Evolutionary conservation across 2,797 vertebrate genomes (phyloP), one percentile per base, ranked within the genome.

Genomic region (Pogonophryne albipinna): DNA sequence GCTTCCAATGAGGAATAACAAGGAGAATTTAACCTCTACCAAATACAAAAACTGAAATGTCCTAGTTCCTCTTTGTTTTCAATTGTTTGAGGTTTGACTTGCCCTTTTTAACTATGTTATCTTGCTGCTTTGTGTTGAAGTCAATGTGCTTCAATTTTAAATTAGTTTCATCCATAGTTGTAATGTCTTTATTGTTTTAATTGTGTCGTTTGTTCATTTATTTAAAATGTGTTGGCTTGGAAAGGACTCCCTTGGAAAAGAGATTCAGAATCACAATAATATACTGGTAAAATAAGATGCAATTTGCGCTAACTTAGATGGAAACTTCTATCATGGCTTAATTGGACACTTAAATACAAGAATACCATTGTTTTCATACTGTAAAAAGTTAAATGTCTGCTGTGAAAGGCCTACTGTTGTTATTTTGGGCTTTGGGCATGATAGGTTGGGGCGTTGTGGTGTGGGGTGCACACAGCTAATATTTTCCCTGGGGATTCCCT

Each of bases 241-340:
- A 27, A 1, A 27, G 27, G 27, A 27, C 27, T 27, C 4, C 27
- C 4, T 27, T 27, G 8, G 6, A 9, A 38, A 38, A 38, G 34
- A 38, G 34, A 38, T 38, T 38, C 34, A 38, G 34, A 38, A 38
- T 38, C 34, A 7, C 8, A 38, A 9, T 38, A 38, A 38, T 38
- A 38, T 38, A 38, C 34, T 38, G 34, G 34, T 38, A 38, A 38
- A 38, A 38, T 38, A 38, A 38, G 34, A 38, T 38, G 8, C 34
- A 38, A 38, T 7, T 38, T 38, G 34, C 34, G 34, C 4, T n/a
- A 10, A 41, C 44, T 52, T 50, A n/a, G 10, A 51, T 7, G 16
- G 13, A 57, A 65, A 57, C n/a, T 15, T 44, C 38, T 63, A 27
- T 46, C 27, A 13, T 23, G 17, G 62, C 9, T 65, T 65, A 41